Evolutionary conservation across 2,888 invertebrate genomes (phyloP), one percentile per base, ranked within the genome.

Genomic region (Polyploca ridens): DNA sequence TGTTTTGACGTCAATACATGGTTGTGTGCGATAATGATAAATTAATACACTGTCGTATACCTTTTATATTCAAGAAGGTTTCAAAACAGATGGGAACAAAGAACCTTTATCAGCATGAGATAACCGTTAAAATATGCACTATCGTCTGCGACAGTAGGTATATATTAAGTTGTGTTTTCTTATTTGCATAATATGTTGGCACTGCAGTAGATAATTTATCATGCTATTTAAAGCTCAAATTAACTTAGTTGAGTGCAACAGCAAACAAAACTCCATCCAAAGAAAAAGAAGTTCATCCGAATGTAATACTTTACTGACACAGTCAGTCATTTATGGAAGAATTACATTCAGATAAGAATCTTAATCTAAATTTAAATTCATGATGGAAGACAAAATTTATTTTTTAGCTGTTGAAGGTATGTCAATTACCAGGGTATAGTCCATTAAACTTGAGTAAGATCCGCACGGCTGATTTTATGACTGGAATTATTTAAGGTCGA

Each of bases 381-480:
- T 44, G 16, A 61, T 27, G 13, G 41, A 41, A 41, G 41, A 41
- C 13, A 13, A 13, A 41, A 61, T 44, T 61, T 13, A 41, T 13
- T 61, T 61, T 61, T 41, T 14, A 61, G 13, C 61, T 11, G 16
- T 27, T 10, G 16, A 16, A 46, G 38, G 38, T 61, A 44, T 59
- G 54, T 64, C 58, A 58, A 54, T 44, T 54, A 62, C 54, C 13
- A 33, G n/a, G 66, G 72, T 67, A 74, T 76, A 82, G 76, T 74
- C 81, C 82, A 85, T 85, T 85, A 79, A 83, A 74, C 73, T 63
- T 69, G 62, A 63, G 64, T 69, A 49, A 70, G 82, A 76, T 78
- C 67, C 84, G 85, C 84, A 71, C 72, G 73, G 80, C 69, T 83
- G 82, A 63, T 76, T 86, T 86, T 83, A 87, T 82, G 73, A 83